phyloP scores from a whole-genome alignment of 1,140 invertebrate genomes.

The Leptoteleia sp. region DNA sequence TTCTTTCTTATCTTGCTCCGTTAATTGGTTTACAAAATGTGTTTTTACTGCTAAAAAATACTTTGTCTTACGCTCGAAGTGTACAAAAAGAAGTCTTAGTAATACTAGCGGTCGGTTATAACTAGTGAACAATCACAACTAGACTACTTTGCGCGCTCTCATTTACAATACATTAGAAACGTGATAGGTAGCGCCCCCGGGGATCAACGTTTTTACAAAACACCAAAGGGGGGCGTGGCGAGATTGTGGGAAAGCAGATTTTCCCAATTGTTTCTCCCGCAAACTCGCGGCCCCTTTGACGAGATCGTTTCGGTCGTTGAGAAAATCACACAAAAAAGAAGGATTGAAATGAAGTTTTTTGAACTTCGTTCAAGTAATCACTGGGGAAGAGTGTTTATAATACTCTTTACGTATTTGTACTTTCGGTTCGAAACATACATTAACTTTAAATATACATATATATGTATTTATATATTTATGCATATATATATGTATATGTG shows the following conservation, averaged over 20 bases:
- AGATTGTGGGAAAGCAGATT: neutral
- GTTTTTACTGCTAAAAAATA: constrained; percentile 55
- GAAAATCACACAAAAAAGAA: too few relatives aligned
- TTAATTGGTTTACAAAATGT: constrained; percentile 49
- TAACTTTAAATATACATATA: too few relatives aligned
- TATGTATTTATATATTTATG: neutral
- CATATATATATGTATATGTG: too few relatives aligned
- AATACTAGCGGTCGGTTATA: constrained; percentile 53
- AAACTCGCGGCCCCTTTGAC: too few relatives aligned
- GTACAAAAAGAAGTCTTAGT: constrained; percentile 50
- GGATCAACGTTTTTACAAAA: neutral
- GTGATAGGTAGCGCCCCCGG: constrained; percentile 7
- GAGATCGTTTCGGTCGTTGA: too few relatives aligned
- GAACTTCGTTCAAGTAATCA: too few relatives aligned
- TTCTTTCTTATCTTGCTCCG: neutral
- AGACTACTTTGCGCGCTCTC: constrained; percentile 49
- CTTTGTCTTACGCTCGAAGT: constrained; percentile 56
- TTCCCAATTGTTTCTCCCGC: too few relatives aligned
- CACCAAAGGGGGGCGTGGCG: neutral
- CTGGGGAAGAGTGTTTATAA: too few relatives aligned
- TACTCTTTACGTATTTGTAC: too few relatives aligned
- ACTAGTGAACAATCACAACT: constrained; percentile 61
- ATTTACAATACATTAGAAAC: constrained; percentile 9
- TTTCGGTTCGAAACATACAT: too few relatives aligned
- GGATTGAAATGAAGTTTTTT: too few relatives aligned